A percentile compares a stretch with the other conserved stretches of the same genome.
Conservation (phyloP, 2,113 vertebrate species). For the Thryonomys swinderianus region DNA sequence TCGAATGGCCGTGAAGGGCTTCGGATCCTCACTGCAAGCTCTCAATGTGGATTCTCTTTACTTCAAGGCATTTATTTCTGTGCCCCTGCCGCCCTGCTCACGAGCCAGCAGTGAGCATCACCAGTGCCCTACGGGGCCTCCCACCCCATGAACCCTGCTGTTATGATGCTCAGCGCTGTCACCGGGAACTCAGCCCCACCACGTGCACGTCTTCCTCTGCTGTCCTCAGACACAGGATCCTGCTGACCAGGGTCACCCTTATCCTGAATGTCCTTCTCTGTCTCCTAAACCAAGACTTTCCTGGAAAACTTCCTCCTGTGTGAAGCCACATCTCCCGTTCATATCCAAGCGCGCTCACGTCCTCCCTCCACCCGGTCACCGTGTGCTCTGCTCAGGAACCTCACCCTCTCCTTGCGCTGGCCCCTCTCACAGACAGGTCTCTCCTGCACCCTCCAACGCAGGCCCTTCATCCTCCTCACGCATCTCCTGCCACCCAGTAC, state of each 20-base stretch:
- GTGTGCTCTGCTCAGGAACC: background rate
- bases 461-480: background rate
- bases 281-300: background rate
- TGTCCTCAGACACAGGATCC: accelerated
- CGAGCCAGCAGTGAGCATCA: too few species aligned
- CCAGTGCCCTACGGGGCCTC: too few species aligned
- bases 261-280: background rate
- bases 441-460: background rate
- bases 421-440: background rate
- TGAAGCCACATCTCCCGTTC: background rate
- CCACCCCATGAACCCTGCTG: too few species aligned
- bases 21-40: too few species aligned
- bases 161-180: too few species aligned
- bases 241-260: too few species aligned
- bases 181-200: too few species aligned
- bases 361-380: background rate
- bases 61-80: too few species aligned
- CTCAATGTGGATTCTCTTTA: background rate
- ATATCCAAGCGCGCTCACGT: too few species aligned
- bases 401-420: background rate
- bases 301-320: background rate
- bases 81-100: accelerated
- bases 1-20: background rate
- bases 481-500: background rate
- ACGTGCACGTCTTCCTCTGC: background rate